Base-by-base conservation (phyloP, 2,888 invertebrate species). In the Aethes cnicana region DNA sequence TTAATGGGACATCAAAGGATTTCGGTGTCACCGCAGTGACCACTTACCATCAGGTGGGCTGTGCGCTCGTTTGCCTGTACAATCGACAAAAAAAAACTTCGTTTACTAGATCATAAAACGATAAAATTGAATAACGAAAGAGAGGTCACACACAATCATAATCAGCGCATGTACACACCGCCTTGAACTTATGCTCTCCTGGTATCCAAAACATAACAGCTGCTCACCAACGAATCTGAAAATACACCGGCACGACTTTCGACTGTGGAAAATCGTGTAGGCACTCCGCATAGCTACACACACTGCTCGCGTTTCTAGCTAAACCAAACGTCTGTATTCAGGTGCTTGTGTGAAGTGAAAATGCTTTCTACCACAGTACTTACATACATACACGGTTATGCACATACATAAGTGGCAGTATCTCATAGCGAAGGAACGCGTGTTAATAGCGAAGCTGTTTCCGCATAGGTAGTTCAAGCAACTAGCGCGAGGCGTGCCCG, bases 401-500 rank as follows among this genome's bases (percentile, higher is more conserved):
- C 74, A 74, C 66, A 72, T 75, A 74, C 76, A 75, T 80, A 84
- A 81, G 81, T 81, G 81, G 83, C 81, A 82, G 84, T 86, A 85
- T 86, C 85, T 86, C 82, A 85, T 83, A 81, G 81, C 80, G 77
- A 72, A 77, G 83, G 81, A 82, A 81, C 84, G 84, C 80, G 87
- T 85, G 87, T 85, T 86, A 86, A 86, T 85, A 84, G 85, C 83
- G 75, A 83, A 81, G 78, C 76, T 79, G 77, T 87, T 89, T 89
- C 88, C 88, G 88, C 88, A 83, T 86, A 85, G 83, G 82, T 81
- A 80, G 77, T 77, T 79, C 81, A 77, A 79, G 73, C 78, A 79
- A 82, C 83, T 80, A 80, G 80, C 83, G 80, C 79, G 77, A 76
- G 77, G 73, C 79, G 75, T 75, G 80, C 76, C 77, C 75, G 81